phyloP scores from a whole-genome alignment of 2,888 invertebrate genomes.

The Acleris laterana region DNA sequence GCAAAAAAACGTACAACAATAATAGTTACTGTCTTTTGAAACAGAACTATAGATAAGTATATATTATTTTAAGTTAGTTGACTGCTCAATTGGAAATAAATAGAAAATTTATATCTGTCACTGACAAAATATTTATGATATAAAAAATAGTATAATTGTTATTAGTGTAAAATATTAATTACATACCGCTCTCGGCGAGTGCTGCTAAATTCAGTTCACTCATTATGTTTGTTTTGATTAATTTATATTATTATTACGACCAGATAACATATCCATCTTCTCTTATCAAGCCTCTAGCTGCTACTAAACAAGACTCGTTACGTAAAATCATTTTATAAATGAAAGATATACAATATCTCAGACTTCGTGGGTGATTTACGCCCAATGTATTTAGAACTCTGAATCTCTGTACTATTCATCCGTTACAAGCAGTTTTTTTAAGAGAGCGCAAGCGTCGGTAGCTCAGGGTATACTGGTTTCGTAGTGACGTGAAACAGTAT shows the following conservation, averaged over 20 bases:
- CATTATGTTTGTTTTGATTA: conserved; percentile 43
- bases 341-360: conserved; percentile 30
- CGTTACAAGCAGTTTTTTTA: not conserved
- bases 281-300: conserved; percentile 19
- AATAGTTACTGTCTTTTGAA: no score
- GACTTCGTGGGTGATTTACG: conserved; percentile 18
- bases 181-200: conserved; percentile 46
- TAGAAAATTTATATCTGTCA: no score
- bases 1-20: no score
- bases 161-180: not conserved
- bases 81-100: no score
- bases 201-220: conserved; percentile 52
- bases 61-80: no score
- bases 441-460: not conserved
- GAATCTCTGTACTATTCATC: not conserved
- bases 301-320: conserved; percentile 29
- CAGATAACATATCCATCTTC: conserved; percentile 15
- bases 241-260: not conserved
- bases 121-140: no score
- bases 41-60: no score
- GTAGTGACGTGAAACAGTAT: conserved; percentile 9
- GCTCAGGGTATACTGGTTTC: not conserved
- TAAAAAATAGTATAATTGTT: no score
- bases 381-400: conserved; percentile 10
- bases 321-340: conserved; percentile 29